phyloP scores from a whole-genome alignment of 2,888 invertebrate species.

The Monoplex corrugatus region DNA sequence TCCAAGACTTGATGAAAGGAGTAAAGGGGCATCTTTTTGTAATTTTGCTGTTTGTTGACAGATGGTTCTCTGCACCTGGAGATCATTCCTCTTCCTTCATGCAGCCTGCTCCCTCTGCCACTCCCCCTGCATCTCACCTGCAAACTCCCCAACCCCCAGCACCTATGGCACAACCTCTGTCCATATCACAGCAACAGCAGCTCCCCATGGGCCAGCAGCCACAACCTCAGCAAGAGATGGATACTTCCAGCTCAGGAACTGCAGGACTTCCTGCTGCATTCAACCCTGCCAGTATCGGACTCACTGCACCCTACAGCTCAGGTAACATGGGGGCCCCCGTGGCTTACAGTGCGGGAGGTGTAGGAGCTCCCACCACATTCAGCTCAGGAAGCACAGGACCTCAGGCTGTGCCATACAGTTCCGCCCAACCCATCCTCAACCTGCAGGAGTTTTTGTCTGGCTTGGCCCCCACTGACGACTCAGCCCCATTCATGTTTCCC shows the following conservation, averaged over 20 bases:
- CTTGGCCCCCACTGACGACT: conserved; percentile 10
- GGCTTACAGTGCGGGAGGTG: background rate
- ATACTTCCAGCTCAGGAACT: conserved; percentile 2
- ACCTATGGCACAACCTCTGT: background rate
- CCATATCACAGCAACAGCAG: background rate
- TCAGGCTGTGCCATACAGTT: background rate
- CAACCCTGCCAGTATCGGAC: background rate
- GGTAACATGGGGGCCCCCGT: background rate
- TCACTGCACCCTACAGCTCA: background rate
- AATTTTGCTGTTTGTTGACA: background rate
- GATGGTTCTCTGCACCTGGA: conserved; percentile 31
- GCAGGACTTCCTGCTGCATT: background rate
- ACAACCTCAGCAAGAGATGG: conserved; percentile 43
- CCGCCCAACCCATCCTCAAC: conserved; percentile 44
- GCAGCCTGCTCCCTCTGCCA: background rate
- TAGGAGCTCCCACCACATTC: background rate
- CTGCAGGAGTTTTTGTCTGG: conserved; percentile 48
- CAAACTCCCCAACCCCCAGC: background rate
- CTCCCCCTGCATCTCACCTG: background rate
- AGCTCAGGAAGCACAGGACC: background rate
- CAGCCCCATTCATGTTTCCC: background rate
- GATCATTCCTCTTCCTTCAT: conserved; percentile 7
- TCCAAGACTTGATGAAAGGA: too few relatives aligned
- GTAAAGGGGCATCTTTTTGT: too few relatives aligned
- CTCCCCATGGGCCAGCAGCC: background rate